Percentiles rank a stretch among this genome's conserved stretches.
phyloP scores from a whole-genome alignment of 2,888 invertebrate species.

The Tachina grossa region DNA sequence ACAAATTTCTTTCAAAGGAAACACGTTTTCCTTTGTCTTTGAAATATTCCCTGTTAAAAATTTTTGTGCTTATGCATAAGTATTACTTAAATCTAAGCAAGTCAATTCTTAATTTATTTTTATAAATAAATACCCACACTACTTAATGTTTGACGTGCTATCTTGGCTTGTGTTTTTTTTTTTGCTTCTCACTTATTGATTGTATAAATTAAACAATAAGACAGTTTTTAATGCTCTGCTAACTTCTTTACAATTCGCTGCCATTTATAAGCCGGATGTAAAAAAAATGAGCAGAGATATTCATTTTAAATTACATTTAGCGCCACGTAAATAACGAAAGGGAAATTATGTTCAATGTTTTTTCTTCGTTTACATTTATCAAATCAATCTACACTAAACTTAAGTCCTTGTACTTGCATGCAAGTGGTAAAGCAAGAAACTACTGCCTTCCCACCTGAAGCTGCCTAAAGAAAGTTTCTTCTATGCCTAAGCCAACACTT shows the following conservation, averaged over 20 bases:
- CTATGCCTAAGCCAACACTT: neutral
- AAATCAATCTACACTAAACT: conserved; percentile 32
- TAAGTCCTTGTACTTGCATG: conserved; percentile 4
- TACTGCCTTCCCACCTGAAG: neutral
- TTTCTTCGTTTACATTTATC: conserved; percentile 25
- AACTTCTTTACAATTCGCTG: conserved; percentile 12
- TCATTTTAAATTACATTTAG: conserved; percentile 31
- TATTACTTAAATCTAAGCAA: conserved; percentile 32
- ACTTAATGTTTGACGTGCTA: conserved; percentile 11
- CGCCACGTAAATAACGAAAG: neutral
- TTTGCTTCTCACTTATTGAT: neutral
- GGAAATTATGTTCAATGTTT: conserved; percentile 57
- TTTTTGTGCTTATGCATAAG: neutral
- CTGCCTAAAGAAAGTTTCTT: conserved; percentile 19
- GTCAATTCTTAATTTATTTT: conserved; percentile 51
- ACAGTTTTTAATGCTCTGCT: neutral
- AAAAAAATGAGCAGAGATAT: neutral
- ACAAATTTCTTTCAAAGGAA: neutral
- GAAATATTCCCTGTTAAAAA: neutral
- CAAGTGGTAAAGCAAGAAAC: neutral
- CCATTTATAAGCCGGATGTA: neutral
- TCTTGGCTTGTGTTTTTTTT: neutral
- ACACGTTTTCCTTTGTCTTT: neutral
- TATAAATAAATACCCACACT: conserved; percentile 37
- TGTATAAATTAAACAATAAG: conserved; percentile 22